Conservation (phyloP, 2,113 vertebrate genomes). For the Nansenia antarctica region DNA sequence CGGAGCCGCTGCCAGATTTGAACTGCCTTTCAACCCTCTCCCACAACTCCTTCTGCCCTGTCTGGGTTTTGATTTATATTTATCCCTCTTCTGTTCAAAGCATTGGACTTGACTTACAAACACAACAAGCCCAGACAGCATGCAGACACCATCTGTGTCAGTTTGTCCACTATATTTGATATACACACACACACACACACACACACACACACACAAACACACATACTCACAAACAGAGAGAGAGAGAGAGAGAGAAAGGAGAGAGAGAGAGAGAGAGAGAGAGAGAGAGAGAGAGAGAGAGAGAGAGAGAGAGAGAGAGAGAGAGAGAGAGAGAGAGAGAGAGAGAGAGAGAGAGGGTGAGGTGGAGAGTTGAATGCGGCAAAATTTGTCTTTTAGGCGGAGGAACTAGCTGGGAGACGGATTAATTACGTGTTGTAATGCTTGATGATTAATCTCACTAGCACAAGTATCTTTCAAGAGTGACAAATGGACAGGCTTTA, state of each 20-base stretch:
- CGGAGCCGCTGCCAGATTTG: background rate
- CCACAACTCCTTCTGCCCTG: background rate
- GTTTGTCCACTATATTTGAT: constrained; percentile 12
- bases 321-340: constrained; percentile 10
- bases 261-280: constrained; percentile 3
- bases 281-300: constrained; percentile 12
- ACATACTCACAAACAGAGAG: background rate
- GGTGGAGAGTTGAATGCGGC: too few relatives aligned
- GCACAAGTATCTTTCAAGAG: background rate
- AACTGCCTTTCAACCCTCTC: constrained; percentile 10
- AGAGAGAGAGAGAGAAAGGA: constrained; percentile 10
- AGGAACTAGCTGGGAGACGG: constrained; percentile 14
- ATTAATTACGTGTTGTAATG: constrained; percentile 22
- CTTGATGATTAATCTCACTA: constrained; percentile 16
- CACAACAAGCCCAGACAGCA: background rate
- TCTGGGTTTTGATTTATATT: background rate
- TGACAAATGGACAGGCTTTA: constrained; percentile 10
- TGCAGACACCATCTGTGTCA: constrained; percentile 33
- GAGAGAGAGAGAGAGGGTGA: constrained; percentile 8
- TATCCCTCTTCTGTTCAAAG: background rate
- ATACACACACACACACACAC: background rate
- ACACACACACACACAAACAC: background rate
- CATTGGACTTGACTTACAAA: constrained; percentile 10
- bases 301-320: constrained; percentile 7
- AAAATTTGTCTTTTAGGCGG: constrained; percentile 19